Evolutionary conservation across 92 coral and sea anemone genomes (phyloP), one percentile per base, ranked within the genome.

Genomic region (Epizoanthus scotinus): DNA sequence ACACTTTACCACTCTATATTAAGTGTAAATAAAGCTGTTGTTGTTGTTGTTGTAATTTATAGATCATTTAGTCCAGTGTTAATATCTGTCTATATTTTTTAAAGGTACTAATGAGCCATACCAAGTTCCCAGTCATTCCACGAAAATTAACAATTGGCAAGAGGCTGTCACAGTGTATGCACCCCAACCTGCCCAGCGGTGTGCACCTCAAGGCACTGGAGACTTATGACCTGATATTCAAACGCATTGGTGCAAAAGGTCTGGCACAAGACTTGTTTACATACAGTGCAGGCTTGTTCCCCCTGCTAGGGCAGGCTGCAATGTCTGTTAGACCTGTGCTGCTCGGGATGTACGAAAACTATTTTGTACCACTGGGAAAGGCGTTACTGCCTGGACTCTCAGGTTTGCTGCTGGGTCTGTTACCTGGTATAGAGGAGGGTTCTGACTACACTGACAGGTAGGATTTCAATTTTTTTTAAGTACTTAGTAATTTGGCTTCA

Each of bases 401-500:
- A 20, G 98, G 98, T 1, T 68, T 94, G 67, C 78, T 94, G 47
- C 58, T 94, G 52, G 98, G 93, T 19, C 85, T 94, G 71, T 70
- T 94, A 25, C 98, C 98, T 58, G 98, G 97, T 34, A 94, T 94
- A 55, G 98, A 94, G 62, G 98, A 94, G 82, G 98, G 98, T 1
- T 94, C 98, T 25, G 98, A 94, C 54, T 94, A 94, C 54, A 94
- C 97, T 20, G 96, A 94, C 59, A 92, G 98, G 98, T 94, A 81
- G 52, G 81, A 0, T 29, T 3, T 9, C 19, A 25, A 5, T 18
- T 66, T 63, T 5, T 0, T 24, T 7, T 13, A 22, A 15, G 24
- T 10, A 15, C 2, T 1, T 19, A 6, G 29, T 8, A 21, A 3
- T 21, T 2, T 17, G 22, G 25, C 25, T 2, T 64, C 40, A 3